phyloP scores from a whole-genome alignment of 2,113 vertebrate genomes.

The Upupa epops region DNA sequence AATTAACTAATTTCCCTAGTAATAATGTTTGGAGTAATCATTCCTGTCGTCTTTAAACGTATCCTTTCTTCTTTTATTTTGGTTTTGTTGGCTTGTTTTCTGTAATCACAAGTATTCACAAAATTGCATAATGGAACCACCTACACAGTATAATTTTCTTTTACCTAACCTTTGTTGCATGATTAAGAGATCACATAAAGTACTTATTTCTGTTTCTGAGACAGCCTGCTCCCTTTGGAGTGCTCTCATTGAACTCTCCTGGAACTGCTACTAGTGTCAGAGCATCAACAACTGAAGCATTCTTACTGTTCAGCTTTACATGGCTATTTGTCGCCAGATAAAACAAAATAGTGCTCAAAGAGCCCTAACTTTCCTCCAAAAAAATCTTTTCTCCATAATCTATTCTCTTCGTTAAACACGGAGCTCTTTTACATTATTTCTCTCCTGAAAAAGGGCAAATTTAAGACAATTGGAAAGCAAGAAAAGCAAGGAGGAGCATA shows the following conservation, averaged over 20 bases:
- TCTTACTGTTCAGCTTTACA: not conserved
- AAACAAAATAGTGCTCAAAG: not conserved
- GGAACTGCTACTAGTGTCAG: not conserved
- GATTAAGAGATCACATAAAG: not conserved
- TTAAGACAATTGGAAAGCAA: not conserved
- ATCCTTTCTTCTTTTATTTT: not conserved
- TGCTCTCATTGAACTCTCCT: not conserved
- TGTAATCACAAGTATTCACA: not conserved
- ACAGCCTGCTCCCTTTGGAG: not conserved
- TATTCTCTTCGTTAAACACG: not conserved
- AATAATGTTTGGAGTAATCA: not conserved
- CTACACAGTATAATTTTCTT: not conserved
- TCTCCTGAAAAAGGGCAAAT: not conserved
- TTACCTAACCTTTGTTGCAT: not conserved
- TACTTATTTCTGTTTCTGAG: not conserved
- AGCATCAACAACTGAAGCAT: not conserved
- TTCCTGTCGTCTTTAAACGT: not conserved
- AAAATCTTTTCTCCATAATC: not conserved
- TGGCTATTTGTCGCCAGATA: not conserved
- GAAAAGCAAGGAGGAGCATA: not conserved
- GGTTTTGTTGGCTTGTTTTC: not conserved
- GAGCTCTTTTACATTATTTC: not conserved
- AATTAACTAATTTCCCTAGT: not conserved
- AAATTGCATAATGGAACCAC: not conserved
- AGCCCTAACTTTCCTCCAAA: not conserved